Percentiles rank a stretch among this genome's conserved stretches.
Conservation (phyloP, 2,888 invertebrate species). For the Dryocosmus kuriphilus region DNA sequence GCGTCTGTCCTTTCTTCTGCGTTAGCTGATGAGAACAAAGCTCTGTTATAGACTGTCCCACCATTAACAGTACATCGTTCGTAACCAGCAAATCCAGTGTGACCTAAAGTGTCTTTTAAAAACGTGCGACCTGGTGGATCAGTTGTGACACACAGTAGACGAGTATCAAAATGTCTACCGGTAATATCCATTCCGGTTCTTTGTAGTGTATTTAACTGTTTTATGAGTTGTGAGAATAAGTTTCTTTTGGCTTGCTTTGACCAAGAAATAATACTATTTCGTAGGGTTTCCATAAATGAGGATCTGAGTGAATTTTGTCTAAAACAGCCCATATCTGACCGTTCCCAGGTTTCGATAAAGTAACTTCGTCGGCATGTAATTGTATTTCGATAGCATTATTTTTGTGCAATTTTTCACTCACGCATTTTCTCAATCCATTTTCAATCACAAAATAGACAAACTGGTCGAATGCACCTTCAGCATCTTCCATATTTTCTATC, state of each 20-base stretch:
- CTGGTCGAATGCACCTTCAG: background rate
- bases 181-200: slow-evolving; percentile 47
- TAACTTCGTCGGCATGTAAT: slow-evolving; percentile 50
- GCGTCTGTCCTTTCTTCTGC: slow-evolving; percentile 35
- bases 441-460: slow-evolving; percentile 52
- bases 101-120: slow-evolving; percentile 34
- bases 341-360: slow-evolving; percentile 47
- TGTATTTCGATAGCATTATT: slow-evolving; percentile 43
- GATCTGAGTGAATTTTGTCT: slow-evolving; percentile 42
- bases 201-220: slow-evolving; percentile 44
- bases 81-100: too few relatives aligned
- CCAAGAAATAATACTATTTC: slow-evolving; percentile 50
- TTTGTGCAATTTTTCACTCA: slow-evolving; percentile 45
- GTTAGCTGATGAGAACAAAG: slow-evolving; percentile 42
- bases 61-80: too few relatives aligned
- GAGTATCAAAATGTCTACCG: slow-evolving; percentile 37
- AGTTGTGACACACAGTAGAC: slow-evolving; percentile 49
- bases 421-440: slow-evolving; percentile 33
- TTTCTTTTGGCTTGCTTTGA: slow-evolving; percentile 47
- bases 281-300: slow-evolving; percentile 51
- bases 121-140: slow-evolving; percentile 53
- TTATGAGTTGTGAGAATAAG: slow-evolving; percentile 49
- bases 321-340: slow-evolving; percentile 50
- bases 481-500: too few relatives aligned
- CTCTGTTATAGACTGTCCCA: slow-evolving; percentile 35